A percentile compares a stretch with the other conserved stretches of the same genome.
phyloP scores from a whole-genome alignment of 1,140 invertebrate genomes.

The Palaemon carinicauda region DNA sequence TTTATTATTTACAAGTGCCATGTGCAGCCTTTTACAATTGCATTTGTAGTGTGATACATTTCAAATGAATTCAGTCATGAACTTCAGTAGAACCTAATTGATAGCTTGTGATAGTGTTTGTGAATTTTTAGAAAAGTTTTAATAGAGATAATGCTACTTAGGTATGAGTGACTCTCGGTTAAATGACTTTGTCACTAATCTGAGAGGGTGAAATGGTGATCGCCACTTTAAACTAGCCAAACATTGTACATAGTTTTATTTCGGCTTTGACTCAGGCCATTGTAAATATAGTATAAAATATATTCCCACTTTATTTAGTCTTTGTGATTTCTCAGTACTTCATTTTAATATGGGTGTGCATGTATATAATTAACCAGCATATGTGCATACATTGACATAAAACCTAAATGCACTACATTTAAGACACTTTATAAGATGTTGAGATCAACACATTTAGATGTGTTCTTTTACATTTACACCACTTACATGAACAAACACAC shows the following conservation, averaged over 20 bases:
- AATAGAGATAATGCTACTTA: conserved; percentile 43
- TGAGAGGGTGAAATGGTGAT: conserved; percentile 38
- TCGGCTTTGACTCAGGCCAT: conserved; percentile 46
- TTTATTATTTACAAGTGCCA: conserved; percentile 53
- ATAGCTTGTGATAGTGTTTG: conserved; percentile 55
- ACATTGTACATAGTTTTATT: conserved; percentile 47
- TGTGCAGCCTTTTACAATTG: conserved; percentile 55
- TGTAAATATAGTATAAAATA: conserved; percentile 39
- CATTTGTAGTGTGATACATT: conserved; percentile 53
- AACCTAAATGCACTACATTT: no score
- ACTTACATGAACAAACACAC: no score
- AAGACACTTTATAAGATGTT: no score
- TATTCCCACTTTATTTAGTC: conserved; percentile 32
- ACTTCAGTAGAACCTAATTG: conserved; percentile 49
- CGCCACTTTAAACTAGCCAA: conserved; percentile 45
- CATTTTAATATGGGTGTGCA: neutral
- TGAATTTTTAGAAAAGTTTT: conserved; percentile 38
- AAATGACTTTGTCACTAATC: conserved; percentile 43
- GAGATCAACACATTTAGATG: no score
- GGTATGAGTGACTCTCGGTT: conserved; percentile 26
- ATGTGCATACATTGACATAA: no score
- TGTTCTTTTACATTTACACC: no score
- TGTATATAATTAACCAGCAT: no score
- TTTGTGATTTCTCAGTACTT: conserved; percentile 31
- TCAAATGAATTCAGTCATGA: conserved; percentile 55